Conservation (phyloP, 2,888 invertebrate genomes). For the Caenorhabditis plicata region DNA sequence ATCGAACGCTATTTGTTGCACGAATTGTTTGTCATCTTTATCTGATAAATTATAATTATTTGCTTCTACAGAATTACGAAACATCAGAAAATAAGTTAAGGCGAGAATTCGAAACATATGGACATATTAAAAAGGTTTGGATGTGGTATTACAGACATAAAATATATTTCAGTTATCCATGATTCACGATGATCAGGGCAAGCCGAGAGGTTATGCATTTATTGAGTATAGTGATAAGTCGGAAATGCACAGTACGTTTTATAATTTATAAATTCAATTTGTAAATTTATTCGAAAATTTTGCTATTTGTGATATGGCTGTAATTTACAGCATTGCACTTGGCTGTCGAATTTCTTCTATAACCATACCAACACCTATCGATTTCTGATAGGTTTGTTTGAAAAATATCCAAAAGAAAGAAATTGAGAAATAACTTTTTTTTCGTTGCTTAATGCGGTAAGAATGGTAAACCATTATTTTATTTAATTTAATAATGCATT, state of each 20-base stretch:
- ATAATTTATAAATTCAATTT: slow-evolving; percentile 2
- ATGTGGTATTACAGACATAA: not conserved
- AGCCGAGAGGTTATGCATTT: slow-evolving; percentile 97
- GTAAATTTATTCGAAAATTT: slow-evolving; percentile 1
- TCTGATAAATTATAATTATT: too few relatives aligned
- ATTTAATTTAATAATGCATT: too few relatives aligned
- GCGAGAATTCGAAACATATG: slow-evolving; percentile 96
- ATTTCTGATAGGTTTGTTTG: slow-evolving; percentile 48
- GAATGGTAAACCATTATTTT: too few relatives aligned
- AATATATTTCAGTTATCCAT: slow-evolving; percentile 72
- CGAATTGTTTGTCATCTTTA: slow-evolving; percentile 88
- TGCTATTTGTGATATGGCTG: slow-evolving; percentile 12
- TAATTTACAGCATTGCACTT: slow-evolving; percentile 25
- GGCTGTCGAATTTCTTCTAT: slow-evolving; percentile 32
- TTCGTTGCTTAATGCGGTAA: too few relatives aligned
- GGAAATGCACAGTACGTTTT: slow-evolving; percentile 97
- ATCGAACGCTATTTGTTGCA: slow-evolving; percentile 93
- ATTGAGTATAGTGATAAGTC: slow-evolving; percentile 98
- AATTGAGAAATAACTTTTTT: too few relatives aligned
- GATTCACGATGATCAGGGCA: slow-evolving; percentile 76
- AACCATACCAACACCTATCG: too few relatives aligned
- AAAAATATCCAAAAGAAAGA: too few relatives aligned
- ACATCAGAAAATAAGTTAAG: slow-evolving; percentile 95
- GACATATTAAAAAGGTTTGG: slow-evolving; percentile 89
- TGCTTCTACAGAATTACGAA: slow-evolving; percentile 86